A percentile compares a stretch with the other conserved stretches of the same genome.
Evolutionary conservation across 1,140 invertebrate species (phyloP).

Genomic region (Portunus trituberculatus): DNA sequence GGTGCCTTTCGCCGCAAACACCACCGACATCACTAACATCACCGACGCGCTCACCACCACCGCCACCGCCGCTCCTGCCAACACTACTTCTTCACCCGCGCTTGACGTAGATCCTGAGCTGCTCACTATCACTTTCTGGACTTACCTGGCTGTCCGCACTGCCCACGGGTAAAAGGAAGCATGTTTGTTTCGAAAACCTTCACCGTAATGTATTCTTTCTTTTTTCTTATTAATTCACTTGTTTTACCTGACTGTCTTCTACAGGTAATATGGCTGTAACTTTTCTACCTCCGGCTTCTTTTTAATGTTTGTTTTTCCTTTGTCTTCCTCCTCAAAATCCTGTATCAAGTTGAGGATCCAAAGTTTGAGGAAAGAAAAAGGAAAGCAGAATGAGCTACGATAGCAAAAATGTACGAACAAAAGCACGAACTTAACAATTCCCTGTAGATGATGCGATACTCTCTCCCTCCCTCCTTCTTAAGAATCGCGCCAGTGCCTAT

Average conservation of each 20-base stretch:
- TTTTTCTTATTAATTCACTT: no score
- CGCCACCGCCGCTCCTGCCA: neutral
- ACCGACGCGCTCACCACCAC: neutral
- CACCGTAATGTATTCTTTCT: neutral
- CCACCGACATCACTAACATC: neutral
- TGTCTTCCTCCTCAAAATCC: neutral
- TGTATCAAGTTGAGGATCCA: no score
- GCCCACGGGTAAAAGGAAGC: constrained; percentile 31
- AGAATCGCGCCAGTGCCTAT: no score
- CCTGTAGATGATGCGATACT: no score
- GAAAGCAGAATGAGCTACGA: no score
- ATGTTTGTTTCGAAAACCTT: neutral
- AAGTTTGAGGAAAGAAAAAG: no score
- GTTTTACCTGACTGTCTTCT: neutral
- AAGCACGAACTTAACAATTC: no score
- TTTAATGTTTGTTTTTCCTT: neutral
- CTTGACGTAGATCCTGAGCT: neutral
- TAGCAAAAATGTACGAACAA: neutral
- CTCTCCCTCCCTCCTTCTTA: no score
- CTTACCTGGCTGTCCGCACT: constrained; percentile 28
- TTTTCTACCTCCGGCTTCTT: neutral
- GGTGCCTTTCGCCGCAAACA: neutral
- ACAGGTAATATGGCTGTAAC: neutral
- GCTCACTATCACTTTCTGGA: constrained; percentile 29
- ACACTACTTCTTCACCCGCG: neutral